phyloP scores from a whole-genome alignment of 2,113 vertebrate genomes.

The Chloropsis cyanopogon region DNA sequence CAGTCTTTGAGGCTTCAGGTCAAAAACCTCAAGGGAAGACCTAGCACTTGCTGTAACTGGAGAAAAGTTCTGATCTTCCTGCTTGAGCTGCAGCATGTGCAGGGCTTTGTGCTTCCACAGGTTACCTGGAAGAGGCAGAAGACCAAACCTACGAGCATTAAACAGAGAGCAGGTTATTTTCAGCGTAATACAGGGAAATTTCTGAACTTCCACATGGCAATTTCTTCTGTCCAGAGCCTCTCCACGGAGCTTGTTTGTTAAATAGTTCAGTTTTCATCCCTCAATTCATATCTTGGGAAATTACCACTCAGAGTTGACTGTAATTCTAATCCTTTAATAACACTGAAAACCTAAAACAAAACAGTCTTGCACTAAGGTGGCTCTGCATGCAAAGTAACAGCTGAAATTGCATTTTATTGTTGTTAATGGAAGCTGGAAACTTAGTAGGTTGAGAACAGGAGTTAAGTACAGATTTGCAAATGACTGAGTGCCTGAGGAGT shows the following conservation, averaged over 20 bases:
- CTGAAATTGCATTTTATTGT: conserved; percentile 43
- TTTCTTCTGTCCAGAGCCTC: background rate
- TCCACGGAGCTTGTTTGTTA: background rate
- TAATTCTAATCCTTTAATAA: conserved; percentile 44
- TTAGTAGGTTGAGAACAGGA: conserved; percentile 22
- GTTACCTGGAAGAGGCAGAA: background rate
- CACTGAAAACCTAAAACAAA: conserved; percentile 35
- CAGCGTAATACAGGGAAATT: background rate
- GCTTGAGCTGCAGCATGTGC: background rate
- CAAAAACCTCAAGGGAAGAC: background rate
- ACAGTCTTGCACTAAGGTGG: background rate
- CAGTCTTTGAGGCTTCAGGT: background rate
- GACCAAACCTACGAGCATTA: background rate
- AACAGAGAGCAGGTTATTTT: background rate
- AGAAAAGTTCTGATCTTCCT: background rate
- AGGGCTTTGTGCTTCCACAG: background rate
- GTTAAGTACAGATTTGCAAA: conserved; percentile 29
- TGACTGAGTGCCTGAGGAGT: background rate
- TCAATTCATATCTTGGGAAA: background rate
- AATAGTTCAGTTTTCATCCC: background rate
- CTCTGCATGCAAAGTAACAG: conserved; percentile 12
- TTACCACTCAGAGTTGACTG: background rate
- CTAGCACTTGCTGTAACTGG: background rate
- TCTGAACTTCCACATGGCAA: background rate
- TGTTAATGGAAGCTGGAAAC: conserved; percentile 22